Evolutionary conservation across 2,888 invertebrate species (phyloP), one percentile per base, ranked within the genome.

Genomic region (Oscheius myriophilus): DNA sequence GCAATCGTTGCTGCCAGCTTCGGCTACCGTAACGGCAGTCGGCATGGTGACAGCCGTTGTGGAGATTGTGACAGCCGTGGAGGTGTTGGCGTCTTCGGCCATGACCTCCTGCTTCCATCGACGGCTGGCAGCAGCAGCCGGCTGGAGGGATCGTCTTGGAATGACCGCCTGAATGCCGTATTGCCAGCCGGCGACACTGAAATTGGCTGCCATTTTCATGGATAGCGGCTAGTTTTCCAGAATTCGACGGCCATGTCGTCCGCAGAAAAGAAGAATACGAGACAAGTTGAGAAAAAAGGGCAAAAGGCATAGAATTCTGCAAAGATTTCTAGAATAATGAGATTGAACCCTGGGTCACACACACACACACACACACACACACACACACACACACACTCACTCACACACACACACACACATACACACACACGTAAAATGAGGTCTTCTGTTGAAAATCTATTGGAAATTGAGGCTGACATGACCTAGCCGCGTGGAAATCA

Each of bases 1-100:
- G 68, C 82, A 82, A 18, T 80, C 78, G 45, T 73, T 68, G 2
- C 57, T 45, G 6, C 57, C 55, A 3, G 43, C 25, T n/a, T 21
- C 62, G 1, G 58, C 21, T 25, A 21, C 58, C 21, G 62, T 70
- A 49, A 68, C 42, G 18, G 57, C 45, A 16, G 66, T 18, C 12
- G 57, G 6, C 23, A 42, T 33, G 11, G 61, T 16, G 33, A 33
- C 33, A 9, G 59, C 46, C 39, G 61, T 61, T 25, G 58, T 42
- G 4, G 58, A 42, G 21, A 49, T 18, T 21, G 23, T 49, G 49
- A 49, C 49, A 18, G 18, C 49, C 43, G 58, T 58, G 21, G 58
- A 54, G n/a, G 49, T 33, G 49, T 18, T 9, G 16, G 26, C 25
- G 23, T 58, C 58, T 42, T 26, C 18, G 18, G 45, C 45, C 49